These are phyloP conservation scores for Drosophila pseudoobscura DNA, from an alignment of 1,140 invertebrate genomes.

Conservation along the genomic window DNA sequence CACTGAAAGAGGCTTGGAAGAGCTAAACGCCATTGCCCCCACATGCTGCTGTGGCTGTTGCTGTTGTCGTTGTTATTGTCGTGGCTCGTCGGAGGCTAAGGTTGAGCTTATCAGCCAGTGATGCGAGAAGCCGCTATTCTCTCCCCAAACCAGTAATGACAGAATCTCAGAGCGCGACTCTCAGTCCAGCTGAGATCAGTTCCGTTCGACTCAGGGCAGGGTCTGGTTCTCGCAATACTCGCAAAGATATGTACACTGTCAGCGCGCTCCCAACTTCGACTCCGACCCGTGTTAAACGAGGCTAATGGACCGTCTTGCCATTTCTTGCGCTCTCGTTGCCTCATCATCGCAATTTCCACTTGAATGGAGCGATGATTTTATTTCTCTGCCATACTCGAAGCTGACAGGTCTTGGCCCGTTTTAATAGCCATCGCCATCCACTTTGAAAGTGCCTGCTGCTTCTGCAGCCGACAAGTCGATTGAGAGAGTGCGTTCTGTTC, in stretches of 20 bases:
- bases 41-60: constrained; percentile 11
- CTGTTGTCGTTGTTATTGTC: neutral
- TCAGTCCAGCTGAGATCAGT: constrained; percentile 3
- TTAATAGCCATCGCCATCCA: constrained; percentile 53
- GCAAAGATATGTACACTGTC: neutral
- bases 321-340: constrained; percentile 22
- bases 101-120: constrained; percentile 54
- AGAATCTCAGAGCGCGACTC: constrained; percentile 12
- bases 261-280: neutral
- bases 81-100: constrained; percentile 2
- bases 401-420: constrained; percentile 63
- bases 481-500: constrained; percentile 55
- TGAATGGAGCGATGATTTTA: constrained; percentile 54
- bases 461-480: constrained; percentile 63
- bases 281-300: neutral
- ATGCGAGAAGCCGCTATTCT: constrained; percentile 25
- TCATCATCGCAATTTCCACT: constrained; percentile 52
- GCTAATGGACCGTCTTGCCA: constrained; percentile 17
- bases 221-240: constrained; percentile 12
- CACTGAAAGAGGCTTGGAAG: constrained; percentile 50
- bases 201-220: neutral
- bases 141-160: constrained; percentile 14
- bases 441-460: constrained; percentile 38
- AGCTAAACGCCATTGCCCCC: constrained; percentile 13
- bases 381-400: constrained; percentile 44